Conservation (phyloP, 2,797 vertebrate species). For the Lophotriccus pileatus region DNA sequence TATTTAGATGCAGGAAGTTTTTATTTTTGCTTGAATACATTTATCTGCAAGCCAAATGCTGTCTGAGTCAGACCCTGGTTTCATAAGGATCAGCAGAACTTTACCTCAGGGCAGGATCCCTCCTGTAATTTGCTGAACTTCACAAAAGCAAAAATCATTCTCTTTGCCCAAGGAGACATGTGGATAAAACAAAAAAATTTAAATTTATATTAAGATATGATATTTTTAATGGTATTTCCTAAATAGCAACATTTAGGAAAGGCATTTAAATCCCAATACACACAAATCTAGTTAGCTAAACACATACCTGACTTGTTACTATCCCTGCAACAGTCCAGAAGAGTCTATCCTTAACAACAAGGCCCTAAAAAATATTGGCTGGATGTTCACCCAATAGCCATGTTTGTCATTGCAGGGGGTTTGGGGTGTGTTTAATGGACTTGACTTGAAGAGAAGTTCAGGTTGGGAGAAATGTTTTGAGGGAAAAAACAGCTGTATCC, state of each 20-base stretch:
- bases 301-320: neutral
- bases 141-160: neutral
- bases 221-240: neutral
- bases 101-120: slow-evolving; percentile 9
- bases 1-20: slow-evolving; percentile 1
- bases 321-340: neutral
- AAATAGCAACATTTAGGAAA: neutral
- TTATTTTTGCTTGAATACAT: neutral
- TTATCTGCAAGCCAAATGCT: slow-evolving; percentile 16
- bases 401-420: fast-evolving
- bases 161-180: neutral
- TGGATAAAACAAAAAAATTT: neutral
- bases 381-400: neutral
- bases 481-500: neutral
- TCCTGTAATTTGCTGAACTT: slow-evolving; percentile 14
- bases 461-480: neutral
- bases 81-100: neutral
- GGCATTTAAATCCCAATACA: neutral
- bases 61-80: neutral
- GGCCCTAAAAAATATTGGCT: neutral
- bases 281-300: neutral
- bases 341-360: neutral
- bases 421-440: neutral
- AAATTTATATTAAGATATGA: neutral
- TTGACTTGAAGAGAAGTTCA: neutral